A percentile compares a stretch with the other conserved stretches of the same genome.
Conservation (phyloP, 2,797 vertebrate genomes). For the Scolopax bukidnonensis region DNA sequence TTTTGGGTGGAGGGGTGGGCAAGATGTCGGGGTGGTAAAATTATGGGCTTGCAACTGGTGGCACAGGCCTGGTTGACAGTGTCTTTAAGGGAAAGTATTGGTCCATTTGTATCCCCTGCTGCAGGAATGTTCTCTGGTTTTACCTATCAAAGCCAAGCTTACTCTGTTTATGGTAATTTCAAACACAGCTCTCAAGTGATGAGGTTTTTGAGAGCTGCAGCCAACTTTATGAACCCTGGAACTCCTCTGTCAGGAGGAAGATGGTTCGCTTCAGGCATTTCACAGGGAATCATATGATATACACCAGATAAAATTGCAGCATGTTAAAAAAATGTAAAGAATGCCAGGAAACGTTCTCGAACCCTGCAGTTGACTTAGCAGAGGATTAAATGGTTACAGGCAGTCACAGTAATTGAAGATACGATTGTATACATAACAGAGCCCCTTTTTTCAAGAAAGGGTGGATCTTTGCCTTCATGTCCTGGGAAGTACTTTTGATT, state of each 20-base stretch:
- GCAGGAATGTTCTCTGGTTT: neutral
- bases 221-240: fast-evolving
- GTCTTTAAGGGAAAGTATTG: neutral
- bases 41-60: neutral
- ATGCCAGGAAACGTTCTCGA: constrained; percentile 44
- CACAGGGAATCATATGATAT: neutral
- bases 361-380: neutral
- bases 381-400: neutral
- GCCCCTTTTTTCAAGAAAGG: constrained; percentile 2
- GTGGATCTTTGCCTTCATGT: constrained; percentile 2
- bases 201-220: neutral
- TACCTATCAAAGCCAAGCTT: neutral
- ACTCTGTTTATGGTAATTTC: neutral
- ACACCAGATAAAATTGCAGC: constrained; percentile 27
- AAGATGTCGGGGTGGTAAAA: neutral
- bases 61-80: neutral
- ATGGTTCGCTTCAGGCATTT: neutral
- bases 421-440: neutral
- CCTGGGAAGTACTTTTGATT: constrained; percentile 18
- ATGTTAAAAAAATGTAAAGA: constrained; percentile 17
- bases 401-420: neutral
- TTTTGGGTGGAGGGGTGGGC: neutral
- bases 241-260: neutral
- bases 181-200: neutral
- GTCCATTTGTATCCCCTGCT: neutral